Base-by-base conservation (phyloP, 2,888 invertebrate species). In the Zelleria hepariella region DNA sequence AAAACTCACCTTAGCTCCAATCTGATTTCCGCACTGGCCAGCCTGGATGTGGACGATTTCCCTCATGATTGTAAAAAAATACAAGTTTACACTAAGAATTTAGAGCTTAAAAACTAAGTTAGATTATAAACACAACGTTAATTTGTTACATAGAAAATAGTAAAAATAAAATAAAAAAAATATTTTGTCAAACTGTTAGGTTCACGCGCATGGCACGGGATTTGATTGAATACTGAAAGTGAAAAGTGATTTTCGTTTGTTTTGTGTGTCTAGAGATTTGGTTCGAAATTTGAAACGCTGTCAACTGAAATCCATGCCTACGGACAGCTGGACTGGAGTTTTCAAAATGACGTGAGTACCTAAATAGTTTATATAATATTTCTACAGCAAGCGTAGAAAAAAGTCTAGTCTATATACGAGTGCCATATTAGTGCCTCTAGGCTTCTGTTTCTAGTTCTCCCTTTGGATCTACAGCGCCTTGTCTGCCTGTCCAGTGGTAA, bases 31-130 rank as follows among this genome's bases (percentile, higher is more conserved):
- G 55, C 62, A 62, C 32, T 62, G 62, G 21, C 62, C 62, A 26
- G 60, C 92, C 77, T 93, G 93, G 64, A 93, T 82, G 77, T 93
- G 92, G 61, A 93, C 92, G 71, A 93, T 93, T 86, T 93, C 93
- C 80, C 93, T 90, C 93, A 93, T 93, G 67, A 78, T 86, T 68
- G 64, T 60, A 52, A 25, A 24, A 24, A 24, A 10, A 23, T 5
- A n/a, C n/a, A n/a, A 23, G 18, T 20, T 32, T 51, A 20, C 58
- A 51, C 58, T 51, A 57, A 52, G 25, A 58, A 53, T 58, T 58
- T 53, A 27, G 52, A 23, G 15, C 62, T 75, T 65, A 72, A 75
- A 72, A 66, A 64, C 55, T 64, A 64, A 57, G 68, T 70, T 66
- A 73, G 66, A 72, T 70, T 68, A 68, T 71, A 62, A 74, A 69